Evolutionary conservation across 2,888 invertebrate genomes (phyloP).

Genomic region (Synanthedon myopaeformis): DNA sequence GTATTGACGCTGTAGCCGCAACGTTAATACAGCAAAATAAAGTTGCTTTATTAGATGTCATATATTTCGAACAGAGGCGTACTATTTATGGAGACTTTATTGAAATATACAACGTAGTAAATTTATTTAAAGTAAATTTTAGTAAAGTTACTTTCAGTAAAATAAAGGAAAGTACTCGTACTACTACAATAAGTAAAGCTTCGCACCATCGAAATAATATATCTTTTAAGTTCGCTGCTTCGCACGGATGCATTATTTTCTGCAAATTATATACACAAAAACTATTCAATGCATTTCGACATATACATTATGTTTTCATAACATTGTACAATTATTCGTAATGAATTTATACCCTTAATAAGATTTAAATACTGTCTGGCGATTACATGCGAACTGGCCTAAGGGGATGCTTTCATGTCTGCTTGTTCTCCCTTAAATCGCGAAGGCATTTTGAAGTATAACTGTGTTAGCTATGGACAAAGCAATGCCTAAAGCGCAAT

Average conservation of each 20-base stretch:
- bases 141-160: no score
- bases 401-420: slow-evolving; percentile 44
- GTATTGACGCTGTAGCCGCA: slow-evolving; percentile 2
- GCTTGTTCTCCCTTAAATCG: slow-evolving; percentile 35
- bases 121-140: no score
- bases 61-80: no score
- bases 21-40: no score
- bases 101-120: no score
- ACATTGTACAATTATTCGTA: not conserved
- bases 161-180: no score
- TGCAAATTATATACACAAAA: not conserved
- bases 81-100: no score
- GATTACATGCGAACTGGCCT: slow-evolving; percentile 32
- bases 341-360: slow-evolving; percentile 19
- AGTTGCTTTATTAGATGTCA: no score
- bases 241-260: no score
- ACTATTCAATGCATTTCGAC: not conserved
- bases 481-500: slow-evolving; percentile 24
- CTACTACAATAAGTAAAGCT: no score
- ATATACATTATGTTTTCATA: not conserved
- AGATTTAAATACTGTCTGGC: slow-evolving; percentile 33
- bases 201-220: no score
- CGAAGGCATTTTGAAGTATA: slow-evolving; percentile 42
- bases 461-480: slow-evolving; percentile 39
- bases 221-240: no score